Evolutionary conservation across 2,888 invertebrate species (phyloP), one percentile per base, ranked within the genome.

Genomic region (Metacarcinus magister): DNA sequence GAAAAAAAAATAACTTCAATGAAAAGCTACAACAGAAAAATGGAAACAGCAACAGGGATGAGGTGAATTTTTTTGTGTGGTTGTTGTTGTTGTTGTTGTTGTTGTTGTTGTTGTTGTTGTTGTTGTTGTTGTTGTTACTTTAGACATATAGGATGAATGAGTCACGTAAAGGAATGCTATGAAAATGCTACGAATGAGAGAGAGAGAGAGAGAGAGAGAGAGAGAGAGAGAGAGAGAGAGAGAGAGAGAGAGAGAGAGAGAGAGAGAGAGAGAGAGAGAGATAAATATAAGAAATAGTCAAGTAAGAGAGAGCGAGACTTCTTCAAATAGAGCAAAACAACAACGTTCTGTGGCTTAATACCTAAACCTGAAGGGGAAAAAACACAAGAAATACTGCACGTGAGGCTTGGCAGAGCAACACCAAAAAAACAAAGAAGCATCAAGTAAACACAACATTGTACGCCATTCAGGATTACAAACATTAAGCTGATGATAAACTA

Each of bases 211-310:
- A 28, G 82, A 8, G 16, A 82, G 28, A 28, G 32, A 3, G 28
- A 19, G 67, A n/a, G 5, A 67, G n/a, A 19, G 1, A 0, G 32
- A 32, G 90, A 90, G 8, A 32, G 39, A 90, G 90, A 90, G 39
- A 90, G 90, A 90, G 90, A 90, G 90, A 90, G 90, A 90, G 90
- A 39, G 90, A 39, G 8, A 39, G 39, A 90, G 90, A 90, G 90
- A 90, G 39, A 90, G 39, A 90, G 90, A 90, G 90, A 90, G 90
- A 90, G 90, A 90, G 90, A 90, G 39, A 90, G 90, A 90, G 89
- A 90, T 16, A 90, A 39, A 44, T 32, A 87, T 23, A 67, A n/a
- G 23, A 67, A n/a, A 67, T 23, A 67, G 67, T 4, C n/a, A 67
- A 67, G 87, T 13, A n/a, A 87, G 87, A 32, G 32, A 28, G 32